Evolutionary conservation across 2,797 vertebrate species (phyloP).

Genomic region (Erethizon dorsatum): DNA sequence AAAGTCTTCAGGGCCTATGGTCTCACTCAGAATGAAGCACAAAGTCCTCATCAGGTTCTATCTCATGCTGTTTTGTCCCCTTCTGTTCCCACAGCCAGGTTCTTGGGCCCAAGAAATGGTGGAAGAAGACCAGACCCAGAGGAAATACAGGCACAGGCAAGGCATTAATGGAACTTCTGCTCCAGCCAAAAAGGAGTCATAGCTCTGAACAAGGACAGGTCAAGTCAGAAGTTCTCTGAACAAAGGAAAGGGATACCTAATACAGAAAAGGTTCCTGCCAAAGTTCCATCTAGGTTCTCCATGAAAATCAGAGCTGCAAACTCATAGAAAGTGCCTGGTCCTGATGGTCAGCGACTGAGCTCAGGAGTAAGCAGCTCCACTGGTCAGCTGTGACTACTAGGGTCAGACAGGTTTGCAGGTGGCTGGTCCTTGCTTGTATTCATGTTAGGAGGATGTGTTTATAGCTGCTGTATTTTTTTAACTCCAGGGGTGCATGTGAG

Average conservation of each 20-base stretch:
- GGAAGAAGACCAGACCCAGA: neutral
- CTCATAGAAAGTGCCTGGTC: neutral
- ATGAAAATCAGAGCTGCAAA: neutral
- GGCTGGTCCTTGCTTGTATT: neutral
- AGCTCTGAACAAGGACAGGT: neutral
- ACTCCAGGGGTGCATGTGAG: too few relatives aligned
- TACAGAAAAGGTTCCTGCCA: neutral
- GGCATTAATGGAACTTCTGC: neutral
- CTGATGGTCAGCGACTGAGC: neutral
- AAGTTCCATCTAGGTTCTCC: neutral
- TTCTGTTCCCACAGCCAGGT: neutral
- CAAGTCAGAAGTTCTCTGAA: neutral
- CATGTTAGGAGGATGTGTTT: neutral
- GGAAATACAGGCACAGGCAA: neutral
- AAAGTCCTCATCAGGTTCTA: fast-evolving
- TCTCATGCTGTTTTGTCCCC: neutral
- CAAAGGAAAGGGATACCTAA: neutral
- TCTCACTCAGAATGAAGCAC: neutral
- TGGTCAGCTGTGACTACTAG: neutral
- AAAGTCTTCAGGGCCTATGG: neutral
- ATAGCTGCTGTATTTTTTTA: neutral
- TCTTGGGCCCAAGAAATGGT: neutral
- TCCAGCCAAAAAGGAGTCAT: neutral
- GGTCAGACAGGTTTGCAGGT: neutral
- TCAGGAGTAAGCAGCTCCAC: neutral